Evolutionary conservation across 2,113 vertebrate species (phyloP).

Genomic region (Athene noctua): DNA sequence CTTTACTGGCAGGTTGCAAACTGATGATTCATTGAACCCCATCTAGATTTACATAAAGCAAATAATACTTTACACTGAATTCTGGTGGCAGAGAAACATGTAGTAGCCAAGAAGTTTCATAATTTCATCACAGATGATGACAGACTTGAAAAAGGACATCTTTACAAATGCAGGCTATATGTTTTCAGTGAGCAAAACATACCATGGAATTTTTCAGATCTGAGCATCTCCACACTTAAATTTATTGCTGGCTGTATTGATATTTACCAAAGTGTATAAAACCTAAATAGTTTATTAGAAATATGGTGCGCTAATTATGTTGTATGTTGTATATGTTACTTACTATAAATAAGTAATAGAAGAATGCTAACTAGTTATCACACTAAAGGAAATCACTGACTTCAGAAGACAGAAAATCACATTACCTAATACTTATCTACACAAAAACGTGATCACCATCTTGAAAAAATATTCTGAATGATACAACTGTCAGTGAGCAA

Average conservation of each 20-base stretch:
- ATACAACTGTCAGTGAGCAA: constrained; percentile 31
- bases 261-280: neutral
- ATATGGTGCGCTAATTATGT: neutral
- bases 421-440: neutral
- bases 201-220: neutral
- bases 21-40: constrained; percentile 44
- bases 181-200: neutral
- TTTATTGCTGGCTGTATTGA: neutral
- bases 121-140: constrained; percentile 34
- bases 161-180: neutral
- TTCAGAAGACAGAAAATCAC: constrained; percentile 1
- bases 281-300: neutral
- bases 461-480: constrained; percentile 47
- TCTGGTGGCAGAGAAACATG: constrained; percentile 3
- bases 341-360: neutral
- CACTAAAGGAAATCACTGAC: neutral
- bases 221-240: neutral
- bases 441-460: constrained; percentile 45
- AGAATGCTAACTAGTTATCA: neutral
- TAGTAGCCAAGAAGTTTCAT: constrained; percentile 46
- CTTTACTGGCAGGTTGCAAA: constrained; percentile 26
- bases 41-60: constrained; percentile 8
- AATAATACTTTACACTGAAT: neutral
- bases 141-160: neutral
- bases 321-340: neutral